These are phyloP conservation scores for Tenualosa ilisha DNA, from an alignment of 2,797 vertebrate species.

Conservation along the genomic window DNA sequence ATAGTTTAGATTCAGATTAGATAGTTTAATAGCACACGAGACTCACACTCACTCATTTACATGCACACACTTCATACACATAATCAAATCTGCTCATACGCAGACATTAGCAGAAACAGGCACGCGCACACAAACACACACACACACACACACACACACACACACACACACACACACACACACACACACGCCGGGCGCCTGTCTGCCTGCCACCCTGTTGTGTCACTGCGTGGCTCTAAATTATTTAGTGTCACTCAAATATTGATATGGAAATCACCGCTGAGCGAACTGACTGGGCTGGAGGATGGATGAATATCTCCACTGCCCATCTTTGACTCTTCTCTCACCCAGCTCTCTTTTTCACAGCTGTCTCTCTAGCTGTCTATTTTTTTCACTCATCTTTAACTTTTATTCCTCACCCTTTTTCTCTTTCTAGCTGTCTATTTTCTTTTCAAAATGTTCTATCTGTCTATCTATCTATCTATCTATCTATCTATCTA, in stretches of 20 bases:
- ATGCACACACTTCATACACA: not conserved
- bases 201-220: conserved; percentile 72
- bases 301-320: conserved; percentile 43
- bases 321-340: not conserved
- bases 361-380: not conserved
- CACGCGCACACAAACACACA: not conserved
- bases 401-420: conserved; percentile 40
- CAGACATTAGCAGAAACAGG: not conserved
- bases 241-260: conserved; percentile 84
- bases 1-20: no score
- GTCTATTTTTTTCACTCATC: conserved; percentile 19
- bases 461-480: not conserved
- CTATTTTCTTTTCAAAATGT: not conserved
- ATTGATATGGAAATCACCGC: conserved; percentile 85
- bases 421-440: not conserved
- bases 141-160: not conserved
- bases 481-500: not conserved
- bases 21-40: not conserved
- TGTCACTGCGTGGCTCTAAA: conserved; percentile 76
- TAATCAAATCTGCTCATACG: not conserved
- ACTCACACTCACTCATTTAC: not conserved
- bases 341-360: conserved; percentile 49
- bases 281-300: conserved; percentile 71
- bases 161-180: conserved; percentile 37
- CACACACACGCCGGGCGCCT: conserved; percentile 65